Base-by-base conservation (phyloP, 2,888 invertebrate species). In the Volucella inanis region DNA sequence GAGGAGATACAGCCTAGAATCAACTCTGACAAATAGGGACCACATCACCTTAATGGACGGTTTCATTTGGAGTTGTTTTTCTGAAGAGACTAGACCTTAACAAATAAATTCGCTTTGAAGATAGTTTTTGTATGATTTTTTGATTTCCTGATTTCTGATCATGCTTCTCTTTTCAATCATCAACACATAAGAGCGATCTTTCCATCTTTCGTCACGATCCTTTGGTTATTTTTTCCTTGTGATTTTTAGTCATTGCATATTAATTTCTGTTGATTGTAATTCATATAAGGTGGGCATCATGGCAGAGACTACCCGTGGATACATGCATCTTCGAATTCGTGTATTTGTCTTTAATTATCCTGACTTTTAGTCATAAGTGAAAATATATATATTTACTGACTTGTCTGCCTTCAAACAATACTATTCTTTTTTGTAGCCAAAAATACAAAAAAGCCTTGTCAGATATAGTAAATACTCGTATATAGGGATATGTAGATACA, bases 341-440 rank as follows among this genome's bases (percentile, higher is more conserved):
- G 54, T 59, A 79, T 72, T 72, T 79, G 80, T 68, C 75, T 81
- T 81, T 81, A 81, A 81, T 81, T 81, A 75, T 81, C 80, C 38
- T 78, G 47, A 64, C 72, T 79, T 71, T 78, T 39, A 65, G 55
- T 67, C 65, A 77, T 77, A 70, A 78, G 74, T 78, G n/a, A n/a
- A 68, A 57, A 70, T 74, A 65, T 70, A 74, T 15, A 41, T 38
- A 8, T n/a, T 38, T 10, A 52, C 31, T 11, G 68, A 65, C 39
- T 14, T 57, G 49, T 75, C 41, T 65, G 14, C 38, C 9, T 14
- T 49, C 50, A 59, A 45, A 54, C 50, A 72, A 65, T 12, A 49
- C 22, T 38, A 8, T 41, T 38, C 67, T n/a, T 64, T 83, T 72
- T 64, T 82, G 71, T 52, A 71, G 18, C 72, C 18, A 22, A 22